A percentile compares a stretch with the other conserved stretches of the same genome.
Evolutionary conservation across 2,888 invertebrate genomes (phyloP).

Genomic region (Drosophila affinis): DNA sequence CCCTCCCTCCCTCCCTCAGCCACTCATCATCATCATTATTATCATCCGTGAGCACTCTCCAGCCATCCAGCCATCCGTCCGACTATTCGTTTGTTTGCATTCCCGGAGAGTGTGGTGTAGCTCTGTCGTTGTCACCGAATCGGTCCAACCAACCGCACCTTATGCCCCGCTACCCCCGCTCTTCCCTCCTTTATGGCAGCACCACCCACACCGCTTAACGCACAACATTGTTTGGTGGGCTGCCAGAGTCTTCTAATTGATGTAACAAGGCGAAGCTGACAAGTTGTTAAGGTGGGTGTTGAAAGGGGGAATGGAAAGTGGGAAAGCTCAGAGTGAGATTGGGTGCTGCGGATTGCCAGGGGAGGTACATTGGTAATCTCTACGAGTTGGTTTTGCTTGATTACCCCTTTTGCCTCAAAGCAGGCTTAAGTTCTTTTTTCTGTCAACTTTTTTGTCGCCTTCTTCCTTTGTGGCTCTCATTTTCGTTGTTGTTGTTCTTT

Average conservation of each 20-base stretch:
- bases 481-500: constrained; percentile 13
- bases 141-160: constrained; percentile 58
- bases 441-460: constrained; percentile 27
- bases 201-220: neutral
- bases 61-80: constrained; percentile 9
- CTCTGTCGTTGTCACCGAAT: constrained; percentile 32
- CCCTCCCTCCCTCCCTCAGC: constrained; percentile 26
- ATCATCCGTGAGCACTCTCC: constrained; percentile 21
- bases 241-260: constrained; percentile 64
- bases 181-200: neutral
- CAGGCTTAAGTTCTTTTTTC: constrained; percentile 48
- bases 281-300: constrained; percentile 28
- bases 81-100: constrained; percentile 48
- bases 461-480: constrained; percentile 27
- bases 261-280: constrained; percentile 54
- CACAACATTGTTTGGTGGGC: constrained; percentile 39
- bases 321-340: neutral
- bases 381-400: constrained; percentile 65
- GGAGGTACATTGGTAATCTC: constrained; percentile 53
- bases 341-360: constrained; percentile 19
- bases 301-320: neutral
- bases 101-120: constrained; percentile 6
- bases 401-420: constrained; percentile 62
- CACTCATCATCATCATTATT: constrained; percentile 56
- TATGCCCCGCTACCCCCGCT: constrained; percentile 45